phyloP scores from a whole-genome alignment of 1,140 invertebrate genomes.

The Bombus confusus region DNA sequence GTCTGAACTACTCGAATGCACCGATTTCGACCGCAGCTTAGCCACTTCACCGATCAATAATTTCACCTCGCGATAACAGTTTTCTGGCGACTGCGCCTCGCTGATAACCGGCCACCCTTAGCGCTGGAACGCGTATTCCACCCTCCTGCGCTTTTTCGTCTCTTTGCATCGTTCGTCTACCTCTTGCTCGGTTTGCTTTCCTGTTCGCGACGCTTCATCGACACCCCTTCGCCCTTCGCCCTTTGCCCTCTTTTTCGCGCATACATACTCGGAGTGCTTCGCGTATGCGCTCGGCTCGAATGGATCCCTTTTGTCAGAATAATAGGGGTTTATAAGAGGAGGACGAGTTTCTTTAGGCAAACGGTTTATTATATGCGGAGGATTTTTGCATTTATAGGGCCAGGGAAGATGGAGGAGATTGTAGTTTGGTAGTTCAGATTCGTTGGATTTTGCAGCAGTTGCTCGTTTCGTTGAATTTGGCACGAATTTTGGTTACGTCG shows the following conservation, averaged over 20 bases:
- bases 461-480: no score
- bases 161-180: neutral
- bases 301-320: neutral
- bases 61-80: conserved; percentile 16
- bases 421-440: neutral
- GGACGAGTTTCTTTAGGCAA: neutral
- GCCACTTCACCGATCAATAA: conserved; percentile 27
- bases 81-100: conserved; percentile 24
- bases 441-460: no score
- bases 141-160: neutral
- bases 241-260: neutral
- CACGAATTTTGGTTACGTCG: no score
- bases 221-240: neutral
- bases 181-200: neutral
- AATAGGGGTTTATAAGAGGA: neutral
- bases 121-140: neutral
- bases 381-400: neutral
- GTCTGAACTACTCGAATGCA: conserved; percentile 31
- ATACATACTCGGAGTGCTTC: neutral
- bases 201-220: neutral
- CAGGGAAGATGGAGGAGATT: neutral
- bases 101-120: conserved; percentile 20
- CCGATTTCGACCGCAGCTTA: conserved; percentile 30
- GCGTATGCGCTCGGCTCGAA: neutral
- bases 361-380: neutral